A percentile compares a stretch with the other conserved stretches of the same genome.
These are phyloP conservation scores for Astropecten irregularis DNA, from an alignment of 53 echinoderm and acorn worm species.

Conservation along the genomic window DNA sequence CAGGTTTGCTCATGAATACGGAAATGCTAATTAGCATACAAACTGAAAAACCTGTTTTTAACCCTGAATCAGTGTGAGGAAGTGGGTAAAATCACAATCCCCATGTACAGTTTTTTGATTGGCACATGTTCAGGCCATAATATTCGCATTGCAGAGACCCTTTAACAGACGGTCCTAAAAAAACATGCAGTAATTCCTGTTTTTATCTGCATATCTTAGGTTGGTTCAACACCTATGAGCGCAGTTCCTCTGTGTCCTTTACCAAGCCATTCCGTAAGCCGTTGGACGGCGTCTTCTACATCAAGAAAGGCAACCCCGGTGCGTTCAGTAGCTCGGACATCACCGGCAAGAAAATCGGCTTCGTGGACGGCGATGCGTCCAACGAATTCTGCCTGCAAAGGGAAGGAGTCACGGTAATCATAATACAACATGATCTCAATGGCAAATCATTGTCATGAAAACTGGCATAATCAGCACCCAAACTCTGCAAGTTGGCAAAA, in stretches of 20 bases:
- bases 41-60: too few relatives aligned
- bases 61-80: too few relatives aligned
- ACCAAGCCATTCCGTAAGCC: slow-evolving; percentile 60
- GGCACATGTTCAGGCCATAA: too few relatives aligned
- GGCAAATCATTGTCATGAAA: not conserved
- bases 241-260: slow-evolving; percentile 62
- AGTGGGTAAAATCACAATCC: too few relatives aligned
- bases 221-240: slow-evolving; percentile 73
- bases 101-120: too few relatives aligned
- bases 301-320: slow-evolving; percentile 30
- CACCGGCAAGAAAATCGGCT: slow-evolving; percentile 55
- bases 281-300: slow-evolving; percentile 42
- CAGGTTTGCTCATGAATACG: too few relatives aligned
- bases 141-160: too few relatives aligned
- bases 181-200: too few relatives aligned
- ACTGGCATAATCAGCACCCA: not conserved
- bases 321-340: slow-evolving; percentile 51
- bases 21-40: too few relatives aligned
- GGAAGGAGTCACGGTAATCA: slow-evolving; percentile 34
- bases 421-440: too few relatives aligned
- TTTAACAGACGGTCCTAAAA: too few relatives aligned
- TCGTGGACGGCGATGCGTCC: slow-evolving; percentile 40
- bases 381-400: slow-evolving; percentile 51
- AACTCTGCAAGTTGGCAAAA: not conserved
- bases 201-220: too few relatives aligned